Evolutionary conservation across 2,888 invertebrate species (phyloP).

Genomic region (Hypselothyrea guttata): DNA sequence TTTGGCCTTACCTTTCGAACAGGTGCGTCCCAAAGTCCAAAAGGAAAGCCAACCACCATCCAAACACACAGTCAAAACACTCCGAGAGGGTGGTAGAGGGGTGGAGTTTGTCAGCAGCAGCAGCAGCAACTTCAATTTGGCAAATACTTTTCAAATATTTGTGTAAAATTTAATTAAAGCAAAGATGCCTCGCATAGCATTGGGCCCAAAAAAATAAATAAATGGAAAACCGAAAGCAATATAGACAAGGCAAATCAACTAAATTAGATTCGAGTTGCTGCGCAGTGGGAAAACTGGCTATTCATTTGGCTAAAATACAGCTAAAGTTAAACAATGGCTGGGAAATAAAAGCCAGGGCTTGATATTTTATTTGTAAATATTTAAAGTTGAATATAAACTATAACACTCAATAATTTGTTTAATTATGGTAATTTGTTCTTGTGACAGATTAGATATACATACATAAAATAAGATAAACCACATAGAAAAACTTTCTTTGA

Average conservation of each 20-base stretch:
- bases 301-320: no score
- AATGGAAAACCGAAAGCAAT: neutral
- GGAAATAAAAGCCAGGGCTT: no score
- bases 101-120: constrained; percentile 16
- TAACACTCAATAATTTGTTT: no score
- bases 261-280: no score
- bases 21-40: constrained; percentile 44
- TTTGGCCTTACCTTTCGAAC: constrained; percentile 42
- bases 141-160: constrained; percentile 69
- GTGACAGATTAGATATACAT: no score
- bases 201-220: neutral
- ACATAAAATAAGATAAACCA: no score
- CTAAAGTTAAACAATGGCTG: no score
- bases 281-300: no score
- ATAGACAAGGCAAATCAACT: neutral
- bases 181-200: constrained; percentile 67
- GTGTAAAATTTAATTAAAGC: constrained; percentile 73
- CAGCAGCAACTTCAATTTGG: constrained; percentile 56
- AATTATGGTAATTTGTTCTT: no score
- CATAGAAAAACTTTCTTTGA: no score
- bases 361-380: no score
- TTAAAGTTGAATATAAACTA: no score
- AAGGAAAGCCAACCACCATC: constrained; percentile 14
- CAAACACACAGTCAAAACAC: constrained; percentile 17
- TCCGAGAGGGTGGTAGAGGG: constrained; percentile 21